A percentile compares a stretch with the other conserved stretches of the same genome.
Evolutionary conservation across 1,140 invertebrate genomes (phyloP).

Genomic region (Habropoda laboriosa): DNA sequence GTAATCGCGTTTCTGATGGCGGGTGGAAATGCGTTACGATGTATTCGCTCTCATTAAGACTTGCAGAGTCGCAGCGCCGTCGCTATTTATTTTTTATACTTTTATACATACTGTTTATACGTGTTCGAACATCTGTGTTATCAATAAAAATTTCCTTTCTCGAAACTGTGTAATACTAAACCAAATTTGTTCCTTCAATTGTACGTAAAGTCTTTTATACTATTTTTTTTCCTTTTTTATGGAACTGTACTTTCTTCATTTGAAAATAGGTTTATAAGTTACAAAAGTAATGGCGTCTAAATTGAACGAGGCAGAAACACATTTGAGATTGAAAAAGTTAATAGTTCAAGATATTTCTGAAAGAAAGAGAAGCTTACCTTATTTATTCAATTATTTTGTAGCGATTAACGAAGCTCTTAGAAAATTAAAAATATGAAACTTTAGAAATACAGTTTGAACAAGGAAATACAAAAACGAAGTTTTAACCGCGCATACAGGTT

Average conservation of each 20-base stretch:
- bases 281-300: background rate
- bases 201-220: background rate
- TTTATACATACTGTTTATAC: conserved; percentile 68
- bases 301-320: background rate
- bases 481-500: background rate
- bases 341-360: background rate
- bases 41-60: conserved; percentile 47
- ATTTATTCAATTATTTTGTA: background rate
- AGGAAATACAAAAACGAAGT: background rate
- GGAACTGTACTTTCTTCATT: background rate
- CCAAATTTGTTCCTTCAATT: background rate
- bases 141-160: conserved; percentile 61
- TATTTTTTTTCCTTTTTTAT: background rate
- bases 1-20: conserved; percentile 12
- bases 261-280: too few species aligned
- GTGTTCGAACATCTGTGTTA: conserved; percentile 40
- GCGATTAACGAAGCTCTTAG: background rate
- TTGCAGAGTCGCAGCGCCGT: conserved; percentile 42
- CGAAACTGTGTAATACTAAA: background rate
- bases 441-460: too few species aligned
- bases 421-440: background rate
- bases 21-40: conserved; percentile 19
- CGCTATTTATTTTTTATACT: conserved; percentile 74
- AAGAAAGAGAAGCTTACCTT: background rate
- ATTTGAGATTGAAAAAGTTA: background rate